phyloP scores from a whole-genome alignment of 2,888 invertebrate genomes.

The Bursaphelenchus okinawaensis region DNA sequence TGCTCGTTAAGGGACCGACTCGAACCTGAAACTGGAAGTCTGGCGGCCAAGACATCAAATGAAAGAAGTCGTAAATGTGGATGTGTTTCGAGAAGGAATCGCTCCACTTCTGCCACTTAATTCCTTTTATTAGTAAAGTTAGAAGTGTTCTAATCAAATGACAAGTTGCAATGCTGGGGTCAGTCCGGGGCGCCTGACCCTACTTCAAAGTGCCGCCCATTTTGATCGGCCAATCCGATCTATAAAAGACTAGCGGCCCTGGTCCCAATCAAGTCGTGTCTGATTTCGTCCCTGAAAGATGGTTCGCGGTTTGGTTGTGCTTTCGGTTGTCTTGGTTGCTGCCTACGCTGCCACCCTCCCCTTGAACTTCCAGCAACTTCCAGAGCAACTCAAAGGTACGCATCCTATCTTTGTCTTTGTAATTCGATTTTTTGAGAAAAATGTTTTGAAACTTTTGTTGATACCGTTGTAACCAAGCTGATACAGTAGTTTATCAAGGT shows the following conservation, averaged over 20 bases:
- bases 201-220: background rate
- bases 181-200: background rate
- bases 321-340: constrained; percentile 31
- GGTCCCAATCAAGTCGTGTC: background rate
- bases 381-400: constrained; percentile 50
- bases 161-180: background rate
- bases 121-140: background rate
- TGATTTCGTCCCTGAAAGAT: constrained; percentile 12
- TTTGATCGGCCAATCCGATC: background rate
- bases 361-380: constrained; percentile 43
- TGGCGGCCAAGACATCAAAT: background rate
- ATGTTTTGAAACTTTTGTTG: background rate
- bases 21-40: background rate
- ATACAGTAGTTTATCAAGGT: background rate
- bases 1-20: background rate
- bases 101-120: background rate
- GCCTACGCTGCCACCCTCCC: constrained; percentile 38
- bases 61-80: background rate
- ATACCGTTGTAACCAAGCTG: background rate
- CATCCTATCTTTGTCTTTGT: too few relatives aligned
- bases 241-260: background rate
- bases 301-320: constrained; percentile 27
- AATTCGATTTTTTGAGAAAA: too few relatives aligned
- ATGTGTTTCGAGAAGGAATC: background rate
- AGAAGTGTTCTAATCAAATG: background rate